phyloP scores from a whole-genome alignment of 2,113 vertebrate species.

The Mixornis gularis region DNA sequence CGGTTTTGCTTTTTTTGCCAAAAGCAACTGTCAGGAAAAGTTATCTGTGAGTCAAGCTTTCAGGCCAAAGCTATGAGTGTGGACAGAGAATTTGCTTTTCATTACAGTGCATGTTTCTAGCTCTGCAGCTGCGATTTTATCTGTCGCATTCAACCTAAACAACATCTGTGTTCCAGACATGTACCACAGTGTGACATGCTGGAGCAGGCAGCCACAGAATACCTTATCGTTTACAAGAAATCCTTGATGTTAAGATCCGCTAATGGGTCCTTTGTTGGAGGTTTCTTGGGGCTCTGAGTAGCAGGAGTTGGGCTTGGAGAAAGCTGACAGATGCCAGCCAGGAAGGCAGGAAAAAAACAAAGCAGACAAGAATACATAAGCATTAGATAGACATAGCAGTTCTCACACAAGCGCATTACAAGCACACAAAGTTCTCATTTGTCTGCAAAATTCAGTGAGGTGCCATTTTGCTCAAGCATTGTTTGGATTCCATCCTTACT shows the following conservation, averaged over 20 bases:
- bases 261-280: slow-evolving; percentile 96
- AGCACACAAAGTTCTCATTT: neutral
- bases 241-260: slow-evolving; percentile 99
- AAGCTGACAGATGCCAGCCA: slow-evolving; percentile 73
- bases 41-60: neutral
- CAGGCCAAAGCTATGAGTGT: neutral
- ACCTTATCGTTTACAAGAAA: slow-evolving; percentile 94
- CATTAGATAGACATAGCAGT: slow-evolving; percentile 42
- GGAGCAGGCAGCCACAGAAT: slow-evolving; percentile 54
- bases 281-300: slow-evolving; percentile 95
- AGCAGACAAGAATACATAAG: slow-evolving; percentile 59
- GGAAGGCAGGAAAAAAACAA: slow-evolving; percentile 58
- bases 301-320: slow-evolving; percentile 90
- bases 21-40: neutral
- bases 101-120: neutral
- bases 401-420: slow-evolving; percentile 1
- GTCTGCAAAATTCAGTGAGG: neutral
- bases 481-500: neutral
- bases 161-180: slow-evolving; percentile 5
- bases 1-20: neutral
- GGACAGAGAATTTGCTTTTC: neutral
- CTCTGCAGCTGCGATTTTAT: neutral
- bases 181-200: slow-evolving; percentile 13
- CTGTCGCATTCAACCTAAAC: neutral
- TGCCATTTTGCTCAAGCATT: neutral